These are phyloP conservation scores for Lithosia quadra DNA, from an alignment of 2,888 invertebrate genomes.

Conservation along the genomic window DNA sequence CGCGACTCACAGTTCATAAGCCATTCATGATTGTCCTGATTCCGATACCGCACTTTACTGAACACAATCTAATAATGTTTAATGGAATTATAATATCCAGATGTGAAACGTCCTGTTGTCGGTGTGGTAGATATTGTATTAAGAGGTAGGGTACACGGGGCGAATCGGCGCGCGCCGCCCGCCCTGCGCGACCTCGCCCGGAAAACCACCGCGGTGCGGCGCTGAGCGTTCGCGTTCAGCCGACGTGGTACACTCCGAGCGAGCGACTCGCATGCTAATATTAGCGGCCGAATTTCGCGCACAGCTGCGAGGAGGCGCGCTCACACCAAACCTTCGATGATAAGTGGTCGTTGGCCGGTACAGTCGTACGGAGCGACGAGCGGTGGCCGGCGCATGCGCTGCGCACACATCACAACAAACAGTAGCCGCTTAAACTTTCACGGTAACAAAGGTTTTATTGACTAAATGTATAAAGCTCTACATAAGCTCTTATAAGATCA, in stretches of 20 bases:
- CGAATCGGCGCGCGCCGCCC: slow-evolving; percentile 80
- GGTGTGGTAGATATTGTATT: slow-evolving; percentile 58
- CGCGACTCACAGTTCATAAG: slow-evolving; percentile 28
- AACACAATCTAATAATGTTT: slow-evolving; percentile 22
- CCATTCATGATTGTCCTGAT: slow-evolving; percentile 20
- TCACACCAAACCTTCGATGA: slow-evolving; percentile 62
- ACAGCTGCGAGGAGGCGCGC: slow-evolving; percentile 57
- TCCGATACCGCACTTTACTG: slow-evolving; percentile 40
- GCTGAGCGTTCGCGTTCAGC: slow-evolving; percentile 48
- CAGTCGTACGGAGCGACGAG: slow-evolving; percentile 29
- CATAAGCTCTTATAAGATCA: slow-evolving; percentile 32
- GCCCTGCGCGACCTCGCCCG: slow-evolving; percentile 72
- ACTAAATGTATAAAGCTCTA: slow-evolving; percentile 59
- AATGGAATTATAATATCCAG: slow-evolving; percentile 20
- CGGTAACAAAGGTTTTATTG: slow-evolving; percentile 67
- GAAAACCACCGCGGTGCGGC: slow-evolving; percentile 59
- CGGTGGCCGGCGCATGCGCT: slow-evolving; percentile 69
- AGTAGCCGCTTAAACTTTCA: slow-evolving; percentile 50
- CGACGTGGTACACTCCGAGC: slow-evolving; percentile 41
- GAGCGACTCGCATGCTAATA: slow-evolving; percentile 68
- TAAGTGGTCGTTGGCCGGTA: slow-evolving; percentile 59
- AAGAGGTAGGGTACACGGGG: slow-evolving; percentile 58
- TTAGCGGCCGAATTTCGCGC: slow-evolving; percentile 66
- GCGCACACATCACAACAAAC: slow-evolving; percentile 65
- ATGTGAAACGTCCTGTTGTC: slow-evolving; percentile 55